phyloP scores from a whole-genome alignment of 1,140 invertebrate species.

The Ephestia elutella region DNA sequence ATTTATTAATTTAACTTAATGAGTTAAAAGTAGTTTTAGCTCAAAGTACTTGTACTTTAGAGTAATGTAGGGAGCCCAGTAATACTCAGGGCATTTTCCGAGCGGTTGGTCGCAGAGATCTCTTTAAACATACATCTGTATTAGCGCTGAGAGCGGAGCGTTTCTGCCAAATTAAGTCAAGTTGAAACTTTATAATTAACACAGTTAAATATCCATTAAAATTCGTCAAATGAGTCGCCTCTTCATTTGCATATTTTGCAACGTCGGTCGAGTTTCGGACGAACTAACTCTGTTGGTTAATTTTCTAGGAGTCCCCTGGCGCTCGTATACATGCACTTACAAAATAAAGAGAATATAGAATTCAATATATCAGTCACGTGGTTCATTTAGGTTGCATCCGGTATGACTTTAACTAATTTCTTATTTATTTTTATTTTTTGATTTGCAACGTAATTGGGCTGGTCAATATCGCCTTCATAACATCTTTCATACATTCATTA shows the following conservation, averaged over 20 bases:
- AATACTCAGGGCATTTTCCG: slow-evolving; percentile 13
- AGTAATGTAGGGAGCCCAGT: background rate
- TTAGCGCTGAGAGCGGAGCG: slow-evolving; percentile 20
- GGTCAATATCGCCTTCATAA: no score
- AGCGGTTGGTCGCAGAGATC: slow-evolving; percentile 23
- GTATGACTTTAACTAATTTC: no score
- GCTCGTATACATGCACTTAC: slow-evolving; percentile 26
- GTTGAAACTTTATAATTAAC: slow-evolving; percentile 65
- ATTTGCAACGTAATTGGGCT: no score
- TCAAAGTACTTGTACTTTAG: background rate
- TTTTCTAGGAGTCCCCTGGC: slow-evolving; percentile 55
- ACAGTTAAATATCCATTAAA: slow-evolving; percentile 71
- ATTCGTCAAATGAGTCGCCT: slow-evolving; percentile 69
- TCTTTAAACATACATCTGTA: slow-evolving; percentile 38
- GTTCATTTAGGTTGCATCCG: no score
- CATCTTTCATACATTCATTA: no score
- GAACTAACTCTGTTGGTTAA: slow-evolving; percentile 48
- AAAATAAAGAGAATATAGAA: background rate
- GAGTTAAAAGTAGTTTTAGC: background rate
- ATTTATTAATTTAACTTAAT: background rate
- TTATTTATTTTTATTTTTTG: no score
- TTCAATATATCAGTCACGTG: background rate
- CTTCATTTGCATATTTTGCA: slow-evolving; percentile 70
- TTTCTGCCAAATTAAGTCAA: slow-evolving; percentile 48
- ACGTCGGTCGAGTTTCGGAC: slow-evolving; percentile 44